Percentiles rank a stretch among this genome's conserved stretches.
Evolutionary conservation across 2,888 invertebrate species (phyloP).

Genomic region (Apotomis turbidana): DNA sequence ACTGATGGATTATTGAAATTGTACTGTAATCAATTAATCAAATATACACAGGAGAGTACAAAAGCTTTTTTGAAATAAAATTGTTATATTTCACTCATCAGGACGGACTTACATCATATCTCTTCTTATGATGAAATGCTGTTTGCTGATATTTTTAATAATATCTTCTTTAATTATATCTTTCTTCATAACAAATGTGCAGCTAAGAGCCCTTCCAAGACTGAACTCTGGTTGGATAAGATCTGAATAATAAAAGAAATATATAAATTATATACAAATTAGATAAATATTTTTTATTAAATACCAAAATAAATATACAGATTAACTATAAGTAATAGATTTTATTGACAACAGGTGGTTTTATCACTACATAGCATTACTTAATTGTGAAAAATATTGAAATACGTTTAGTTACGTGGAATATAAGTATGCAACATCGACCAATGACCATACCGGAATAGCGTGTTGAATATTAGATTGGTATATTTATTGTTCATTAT

Average conservation of each 20-base stretch:
- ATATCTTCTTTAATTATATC: constrained; percentile 72
- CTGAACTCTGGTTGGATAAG: constrained; percentile 79
- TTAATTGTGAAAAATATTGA: no score
- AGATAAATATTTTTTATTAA: background rate
- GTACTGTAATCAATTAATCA: no score
- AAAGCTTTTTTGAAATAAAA: background rate
- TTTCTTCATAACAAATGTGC: constrained; percentile 78
- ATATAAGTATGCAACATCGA: no score
- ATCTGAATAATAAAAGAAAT: constrained; percentile 69
- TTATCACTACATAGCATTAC: no score
- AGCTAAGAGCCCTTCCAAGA: constrained; percentile 78
- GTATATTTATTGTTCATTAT: background rate
- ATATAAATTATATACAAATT: background rate
- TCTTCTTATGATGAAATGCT: constrained; percentile 84
- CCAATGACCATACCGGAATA: no score
- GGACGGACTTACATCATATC: constrained; percentile 70
- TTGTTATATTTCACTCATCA: background rate
- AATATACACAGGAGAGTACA: no score
- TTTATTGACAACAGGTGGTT: no score
- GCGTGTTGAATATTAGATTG: no score
- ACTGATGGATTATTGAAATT: no score
- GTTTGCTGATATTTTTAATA: constrained; percentile 84
- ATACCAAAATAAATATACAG: no score
- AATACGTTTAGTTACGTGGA: no score
- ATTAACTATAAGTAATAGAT: no score